These are phyloP conservation scores for Parazoanthus darwini DNA, from an alignment of 92 coral and sea anemone species.

Conservation along the genomic window DNA sequence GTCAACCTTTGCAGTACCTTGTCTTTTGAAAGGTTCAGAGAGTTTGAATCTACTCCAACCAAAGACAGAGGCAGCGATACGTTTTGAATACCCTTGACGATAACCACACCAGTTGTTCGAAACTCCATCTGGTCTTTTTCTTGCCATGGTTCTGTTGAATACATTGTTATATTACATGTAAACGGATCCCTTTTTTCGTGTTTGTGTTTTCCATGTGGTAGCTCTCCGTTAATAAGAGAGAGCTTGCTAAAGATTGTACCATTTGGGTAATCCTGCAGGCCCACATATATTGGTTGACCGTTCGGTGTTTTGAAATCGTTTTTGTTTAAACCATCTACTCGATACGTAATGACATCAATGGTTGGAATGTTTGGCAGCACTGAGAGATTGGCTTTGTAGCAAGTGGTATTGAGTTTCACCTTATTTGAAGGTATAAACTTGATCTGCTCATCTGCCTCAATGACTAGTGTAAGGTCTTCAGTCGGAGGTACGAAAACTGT, in stretches of 20 bases:
- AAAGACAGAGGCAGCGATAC: constrained; percentile 42
- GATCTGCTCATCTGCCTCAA: constrained; percentile 14
- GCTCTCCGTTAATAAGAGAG: constrained; percentile 17
- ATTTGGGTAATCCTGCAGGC: neutral
- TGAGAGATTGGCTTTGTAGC: neutral
- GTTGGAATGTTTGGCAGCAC: constrained; percentile 38
- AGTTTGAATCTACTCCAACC: neutral
- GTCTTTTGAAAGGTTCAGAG: no score
- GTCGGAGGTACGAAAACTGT: constrained; percentile 43
- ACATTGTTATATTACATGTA: constrained; percentile 26
- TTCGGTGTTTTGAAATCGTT: constrained; percentile 43
- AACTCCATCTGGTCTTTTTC: neutral
- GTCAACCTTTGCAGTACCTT: no score
- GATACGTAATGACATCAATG: constrained; percentile 3
- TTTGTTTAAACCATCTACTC: constrained; percentile 10
- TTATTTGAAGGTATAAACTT: constrained; percentile 31
- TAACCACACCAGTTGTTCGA: constrained; percentile 48
- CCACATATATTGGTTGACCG: constrained; percentile 17
- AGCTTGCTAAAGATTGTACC: neutral
- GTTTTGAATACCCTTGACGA: neutral
- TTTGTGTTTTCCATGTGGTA: constrained; percentile 43
- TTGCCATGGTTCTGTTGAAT: constrained; percentile 52
- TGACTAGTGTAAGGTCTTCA: neutral
- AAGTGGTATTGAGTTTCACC: neutral
- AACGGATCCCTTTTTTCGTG: neutral